Conservation (phyloP, 2,888 invertebrate genomes). For the Microplitis manilae region DNA sequence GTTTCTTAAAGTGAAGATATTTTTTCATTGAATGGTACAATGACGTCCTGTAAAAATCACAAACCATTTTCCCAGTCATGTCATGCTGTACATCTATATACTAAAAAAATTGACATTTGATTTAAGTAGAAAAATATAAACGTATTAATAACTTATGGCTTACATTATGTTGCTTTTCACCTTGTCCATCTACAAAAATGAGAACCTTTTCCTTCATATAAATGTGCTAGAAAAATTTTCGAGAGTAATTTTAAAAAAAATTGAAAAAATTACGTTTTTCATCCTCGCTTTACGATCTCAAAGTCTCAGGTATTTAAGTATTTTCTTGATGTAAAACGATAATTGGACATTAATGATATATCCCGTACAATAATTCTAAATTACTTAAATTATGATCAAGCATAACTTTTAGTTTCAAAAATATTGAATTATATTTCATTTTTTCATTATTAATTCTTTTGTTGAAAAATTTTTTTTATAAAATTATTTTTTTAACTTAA, state of each 20-base stretch:
- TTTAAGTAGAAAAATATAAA: conserved; percentile 29
- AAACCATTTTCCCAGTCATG: no score
- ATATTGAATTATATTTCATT: neutral
- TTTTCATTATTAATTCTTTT: neutral
- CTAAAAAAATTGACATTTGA: conserved; percentile 20
- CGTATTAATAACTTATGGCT: conserved; percentile 11
- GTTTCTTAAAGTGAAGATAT: no score
- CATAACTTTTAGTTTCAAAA: neutral
- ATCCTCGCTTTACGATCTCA: conserved; percentile 43
- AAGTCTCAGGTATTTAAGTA: conserved; percentile 19
- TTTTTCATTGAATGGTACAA: no score
- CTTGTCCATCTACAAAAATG: conserved; percentile 30
- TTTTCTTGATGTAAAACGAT: conserved; percentile 7
- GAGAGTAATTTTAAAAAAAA: conserved; percentile 48
- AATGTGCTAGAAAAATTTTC: conserved; percentile 46
- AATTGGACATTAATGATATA: neutral
- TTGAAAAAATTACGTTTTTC: conserved; percentile 47
- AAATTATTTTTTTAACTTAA: conserved; percentile 4
- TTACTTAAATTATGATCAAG: no score
- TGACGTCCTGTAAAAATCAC: no score
- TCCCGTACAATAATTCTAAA: neutral
- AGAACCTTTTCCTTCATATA: conserved; percentile 29
- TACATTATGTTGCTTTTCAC: neutral
- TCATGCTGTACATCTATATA: no score
- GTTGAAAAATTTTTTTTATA: neutral